A percentile compares a stretch with the other conserved stretches of the same genome.
These are phyloP conservation scores for Caradrina kadenii DNA, from an alignment of 2,888 invertebrate genomes.

Conservation along the genomic window DNA sequence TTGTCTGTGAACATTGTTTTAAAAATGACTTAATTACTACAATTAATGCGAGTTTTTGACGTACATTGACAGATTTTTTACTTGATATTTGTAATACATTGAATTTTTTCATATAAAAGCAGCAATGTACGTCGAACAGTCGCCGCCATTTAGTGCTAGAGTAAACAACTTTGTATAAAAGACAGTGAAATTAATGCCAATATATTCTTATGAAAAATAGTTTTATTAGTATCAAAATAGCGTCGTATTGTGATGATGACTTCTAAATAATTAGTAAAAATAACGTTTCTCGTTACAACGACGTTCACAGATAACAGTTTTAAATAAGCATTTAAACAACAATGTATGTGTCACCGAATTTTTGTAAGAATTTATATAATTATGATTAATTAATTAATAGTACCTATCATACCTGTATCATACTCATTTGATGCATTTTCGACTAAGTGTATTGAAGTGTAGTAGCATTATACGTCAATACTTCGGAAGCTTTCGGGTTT, in stretches of 20 bases:
- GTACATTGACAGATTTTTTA: slow-evolving; percentile 46
- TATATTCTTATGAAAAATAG: slow-evolving; percentile 58
- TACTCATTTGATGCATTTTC: slow-evolving; percentile 88
- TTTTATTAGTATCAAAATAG: slow-evolving; percentile 40
- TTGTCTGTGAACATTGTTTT: slow-evolving; percentile 56
- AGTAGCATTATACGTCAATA: slow-evolving; percentile 48
- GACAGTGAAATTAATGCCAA: slow-evolving; percentile 56
- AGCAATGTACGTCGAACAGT: slow-evolving; percentile 32
- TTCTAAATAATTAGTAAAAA: slow-evolving; percentile 20
- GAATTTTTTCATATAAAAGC: slow-evolving; percentile 26
- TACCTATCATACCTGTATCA: slow-evolving; percentile 86
- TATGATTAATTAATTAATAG: slow-evolving; percentile 65
- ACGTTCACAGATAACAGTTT: slow-evolving; percentile 50
- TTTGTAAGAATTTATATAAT: slow-evolving; percentile 84
- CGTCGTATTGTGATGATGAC: slow-evolving; percentile 19
- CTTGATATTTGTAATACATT: slow-evolving; percentile 31
- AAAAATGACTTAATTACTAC: slow-evolving; percentile 16
- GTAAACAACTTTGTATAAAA: slow-evolving; percentile 45
- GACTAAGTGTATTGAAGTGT: slow-evolving; percentile 69
- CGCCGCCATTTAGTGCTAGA: slow-evolving; percentile 10
- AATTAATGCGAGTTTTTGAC: slow-evolving; percentile 18
- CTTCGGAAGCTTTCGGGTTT: slow-evolving; percentile 13
- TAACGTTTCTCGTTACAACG: slow-evolving; percentile 20
- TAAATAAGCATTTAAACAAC: slow-evolving; percentile 74
- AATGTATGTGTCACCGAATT: slow-evolving; percentile 79